Conservation (phyloP, 2,113 vertebrate species). For the Pseudorectes ferrugineus region DNA sequence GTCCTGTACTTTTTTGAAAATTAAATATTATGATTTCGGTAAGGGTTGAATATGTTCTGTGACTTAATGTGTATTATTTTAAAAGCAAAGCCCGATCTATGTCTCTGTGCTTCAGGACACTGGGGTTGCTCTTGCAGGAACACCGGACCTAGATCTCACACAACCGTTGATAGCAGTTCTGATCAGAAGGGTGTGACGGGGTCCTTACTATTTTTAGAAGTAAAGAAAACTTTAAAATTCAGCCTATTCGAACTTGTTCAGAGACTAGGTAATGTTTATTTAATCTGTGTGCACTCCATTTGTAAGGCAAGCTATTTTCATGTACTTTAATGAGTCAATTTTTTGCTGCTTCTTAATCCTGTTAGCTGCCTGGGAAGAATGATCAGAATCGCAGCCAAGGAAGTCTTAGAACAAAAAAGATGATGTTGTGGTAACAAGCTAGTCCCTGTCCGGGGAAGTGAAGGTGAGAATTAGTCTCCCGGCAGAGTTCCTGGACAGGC, state of each 20-base stretch:
- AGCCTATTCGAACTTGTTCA: neutral
- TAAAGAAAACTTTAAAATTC: neutral
- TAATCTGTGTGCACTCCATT: neutral
- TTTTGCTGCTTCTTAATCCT: neutral
- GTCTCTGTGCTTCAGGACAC: neutral
- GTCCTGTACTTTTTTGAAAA: neutral
- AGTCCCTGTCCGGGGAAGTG: neutral
- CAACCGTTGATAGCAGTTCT: fast-evolving
- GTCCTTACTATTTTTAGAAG: neutral
- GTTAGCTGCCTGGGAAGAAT: neutral
- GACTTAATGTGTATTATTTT: neutral
- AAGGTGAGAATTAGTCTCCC: neutral
- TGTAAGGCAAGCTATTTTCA: neutral
- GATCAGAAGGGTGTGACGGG: neutral
- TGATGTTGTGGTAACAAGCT: neutral
- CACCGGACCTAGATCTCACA: neutral
- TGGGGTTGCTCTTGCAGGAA: neutral
- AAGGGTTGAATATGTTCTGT: neutral
- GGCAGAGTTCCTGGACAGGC: neutral
- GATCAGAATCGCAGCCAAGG: neutral
- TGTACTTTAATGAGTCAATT: neutral
- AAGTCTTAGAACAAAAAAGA: neutral
- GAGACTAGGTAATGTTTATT: neutral
- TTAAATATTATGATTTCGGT: neutral
- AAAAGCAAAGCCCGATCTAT: neutral